Evolutionary conservation across 1,140 invertebrate species (phyloP), one percentile per base, ranked within the genome.

Genomic region (Leptoteleia sp.): DNA sequence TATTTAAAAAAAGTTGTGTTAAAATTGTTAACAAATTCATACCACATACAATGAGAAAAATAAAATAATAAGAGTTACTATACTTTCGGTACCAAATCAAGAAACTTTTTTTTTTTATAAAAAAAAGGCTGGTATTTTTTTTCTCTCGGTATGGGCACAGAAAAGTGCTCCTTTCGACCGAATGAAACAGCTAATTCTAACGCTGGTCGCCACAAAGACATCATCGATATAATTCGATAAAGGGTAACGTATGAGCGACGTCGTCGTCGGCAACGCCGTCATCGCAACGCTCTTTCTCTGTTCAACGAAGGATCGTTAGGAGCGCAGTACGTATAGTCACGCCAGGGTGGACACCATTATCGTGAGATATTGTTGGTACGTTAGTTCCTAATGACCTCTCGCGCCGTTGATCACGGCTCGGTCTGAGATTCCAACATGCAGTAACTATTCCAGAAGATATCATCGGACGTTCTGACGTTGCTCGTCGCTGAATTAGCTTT

Each of bases 301-400:
- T 65, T 71, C 43, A n/a, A 55, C 71, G 71, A 72, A 76, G 77
- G 71, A 80, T 80, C 70, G 61, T 71, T 80, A 80, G 61, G 71
- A 65, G 70, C 57, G 25, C 38, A 61, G 77, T 61, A 71, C 54
- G 48, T 71, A 57, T 48, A 75, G 71, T 79, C 76, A 79, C 76
- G 76, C 76, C 70, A 79, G 76, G 68, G 76, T 79, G 76, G 76
- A 79, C 68, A 73, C 64, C 76, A 79, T 79, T 79, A 75, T 79
- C 70, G 64, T 73, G 76, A 75, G 76, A 79, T 79, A 75, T 79
- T 79, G 76, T 79, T 79, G 70, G 62, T 79, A 79, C 76, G 76
- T 73, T 79, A 75, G 55, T 57, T 73, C 57, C 70, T 79, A 79
- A 79, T 79, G 76, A 73, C 62, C 64, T 50, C 76, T 79, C 70